These are phyloP conservation scores for Phyllotreta striolata DNA, from an alignment of 2,888 invertebrate species.

Conservation along the genomic window DNA sequence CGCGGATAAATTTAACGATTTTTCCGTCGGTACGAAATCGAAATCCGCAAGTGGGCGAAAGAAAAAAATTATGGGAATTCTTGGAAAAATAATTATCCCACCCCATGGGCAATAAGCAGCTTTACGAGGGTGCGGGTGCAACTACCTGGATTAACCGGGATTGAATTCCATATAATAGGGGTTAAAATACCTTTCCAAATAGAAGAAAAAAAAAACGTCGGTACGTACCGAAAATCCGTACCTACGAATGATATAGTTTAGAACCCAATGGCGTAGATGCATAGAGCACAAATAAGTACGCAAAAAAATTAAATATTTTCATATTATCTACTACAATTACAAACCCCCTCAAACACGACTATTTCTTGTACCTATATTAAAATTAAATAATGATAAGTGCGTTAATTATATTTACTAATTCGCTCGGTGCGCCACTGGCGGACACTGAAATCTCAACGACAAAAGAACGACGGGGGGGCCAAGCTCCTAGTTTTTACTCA, in stretches of 20 bases:
- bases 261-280: constrained; percentile 15
- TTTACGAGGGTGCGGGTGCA: constrained; percentile 32
- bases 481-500: constrained; percentile 61
- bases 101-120: constrained; percentile 40
- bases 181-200: constrained; percentile 38
- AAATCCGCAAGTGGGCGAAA: constrained; percentile 21
- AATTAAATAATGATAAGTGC: too few species aligned
- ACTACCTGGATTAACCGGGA: constrained; percentile 40
- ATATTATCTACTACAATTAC: too few species aligned
- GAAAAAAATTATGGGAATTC: constrained; percentile 39
- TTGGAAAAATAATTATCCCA: constrained; percentile 50
- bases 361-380: too few species aligned
- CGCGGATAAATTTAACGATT: too few species aligned
- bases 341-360: too few species aligned
- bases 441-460: constrained; percentile 49
- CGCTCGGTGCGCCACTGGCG: constrained; percentile 30
- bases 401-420: too few species aligned
- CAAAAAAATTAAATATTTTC: background rate
- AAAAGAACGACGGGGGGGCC: constrained; percentile 58
- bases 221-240: constrained; percentile 40
- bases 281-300: constrained; percentile 25
- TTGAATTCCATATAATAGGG: constrained; percentile 39
- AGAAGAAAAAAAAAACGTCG: constrained; percentile 37
- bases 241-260: constrained; percentile 32
- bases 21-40: background rate